These are phyloP conservation scores for Nothobranchius kuhntae DNA, from an alignment of 2,113 vertebrate species.

Conservation along the genomic window DNA sequence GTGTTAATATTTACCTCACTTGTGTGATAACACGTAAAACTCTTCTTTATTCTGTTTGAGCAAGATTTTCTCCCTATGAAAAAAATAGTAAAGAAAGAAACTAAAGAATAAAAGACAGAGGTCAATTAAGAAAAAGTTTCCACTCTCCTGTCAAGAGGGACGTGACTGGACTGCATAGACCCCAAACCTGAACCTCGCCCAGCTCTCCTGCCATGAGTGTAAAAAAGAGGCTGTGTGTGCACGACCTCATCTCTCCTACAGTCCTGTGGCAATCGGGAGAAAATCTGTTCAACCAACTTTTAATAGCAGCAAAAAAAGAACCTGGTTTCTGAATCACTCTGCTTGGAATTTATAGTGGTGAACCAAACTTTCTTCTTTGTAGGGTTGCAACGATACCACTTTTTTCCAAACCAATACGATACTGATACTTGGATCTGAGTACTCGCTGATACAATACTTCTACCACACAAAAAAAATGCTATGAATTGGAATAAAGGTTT, in stretches of 20 bases:
- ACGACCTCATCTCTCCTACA: not conserved
- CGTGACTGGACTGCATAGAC: not conserved
- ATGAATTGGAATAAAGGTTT: too few species aligned
- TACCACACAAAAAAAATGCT: too few species aligned
- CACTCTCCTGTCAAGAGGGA: not conserved
- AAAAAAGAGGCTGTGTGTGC: not conserved
- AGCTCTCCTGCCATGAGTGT: not conserved
- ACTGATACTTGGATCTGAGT: too few species aligned
- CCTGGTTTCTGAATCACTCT: not conserved
- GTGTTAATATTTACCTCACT: not conserved
- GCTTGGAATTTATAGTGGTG: too few species aligned
- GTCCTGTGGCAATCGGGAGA: not conserved
- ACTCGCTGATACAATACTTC: too few species aligned
- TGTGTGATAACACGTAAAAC: too few species aligned
- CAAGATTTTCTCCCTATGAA: not conserved
- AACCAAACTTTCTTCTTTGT: too few species aligned
- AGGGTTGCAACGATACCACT: too few species aligned
- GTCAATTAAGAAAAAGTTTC: not conserved
- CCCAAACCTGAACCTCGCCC: not conserved
- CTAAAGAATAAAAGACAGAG: too few species aligned
- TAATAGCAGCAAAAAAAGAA: not conserved
- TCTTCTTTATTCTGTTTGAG: not conserved
- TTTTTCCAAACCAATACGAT: too few species aligned
- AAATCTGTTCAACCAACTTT: conserved; percentile 1
- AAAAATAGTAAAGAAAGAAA: not conserved